Conservation (phyloP, 2,888 invertebrate species). For the Brachypalpus laphriformis region DNA sequence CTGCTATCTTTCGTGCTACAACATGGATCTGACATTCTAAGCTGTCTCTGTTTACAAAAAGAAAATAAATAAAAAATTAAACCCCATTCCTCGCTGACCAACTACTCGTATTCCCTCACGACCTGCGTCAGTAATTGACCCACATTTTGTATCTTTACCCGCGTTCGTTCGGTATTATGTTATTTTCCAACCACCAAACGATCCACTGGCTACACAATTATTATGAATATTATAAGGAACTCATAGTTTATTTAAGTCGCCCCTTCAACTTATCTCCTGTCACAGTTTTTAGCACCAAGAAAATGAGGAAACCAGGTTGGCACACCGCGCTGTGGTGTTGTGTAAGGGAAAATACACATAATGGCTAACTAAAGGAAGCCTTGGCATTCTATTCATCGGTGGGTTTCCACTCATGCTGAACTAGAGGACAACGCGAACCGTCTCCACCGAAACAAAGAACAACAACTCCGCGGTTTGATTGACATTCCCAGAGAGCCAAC, state of each 20-base stretch:
- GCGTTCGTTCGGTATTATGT: not conserved
- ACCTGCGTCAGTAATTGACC: conserved; percentile 58
- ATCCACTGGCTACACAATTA: conserved; percentile 14
- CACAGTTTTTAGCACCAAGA: conserved; percentile 47
- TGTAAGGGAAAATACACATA: conserved; percentile 5
- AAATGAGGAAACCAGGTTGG: conserved; percentile 31
- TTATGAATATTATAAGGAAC: conserved; percentile 42
- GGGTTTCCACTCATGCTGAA: not conserved
- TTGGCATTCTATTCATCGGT: conserved; percentile 31
- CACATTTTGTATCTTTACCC: conserved; percentile 34
- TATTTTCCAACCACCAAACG: not conserved
- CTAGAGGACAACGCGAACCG: too few relatives aligned
- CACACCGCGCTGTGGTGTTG: not conserved
- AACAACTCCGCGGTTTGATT: conserved; percentile 40
- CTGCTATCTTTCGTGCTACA: too few relatives aligned
- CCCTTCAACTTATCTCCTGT: conserved; percentile 49
- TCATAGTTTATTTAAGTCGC: conserved; percentile 14
- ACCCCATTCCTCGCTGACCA: too few relatives aligned
- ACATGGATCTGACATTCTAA: too few relatives aligned
- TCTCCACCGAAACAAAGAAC: not conserved
- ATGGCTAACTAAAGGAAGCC: conserved; percentile 45
- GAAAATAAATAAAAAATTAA: too few relatives aligned
- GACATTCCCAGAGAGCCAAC: conserved; percentile 45
- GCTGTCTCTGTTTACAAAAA: too few relatives aligned
- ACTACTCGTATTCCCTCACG: too few relatives aligned